These are phyloP conservation scores for Denticeps clupeoides DNA, from an alignment of 2,797 vertebrate species.

Conservation along the genomic window DNA sequence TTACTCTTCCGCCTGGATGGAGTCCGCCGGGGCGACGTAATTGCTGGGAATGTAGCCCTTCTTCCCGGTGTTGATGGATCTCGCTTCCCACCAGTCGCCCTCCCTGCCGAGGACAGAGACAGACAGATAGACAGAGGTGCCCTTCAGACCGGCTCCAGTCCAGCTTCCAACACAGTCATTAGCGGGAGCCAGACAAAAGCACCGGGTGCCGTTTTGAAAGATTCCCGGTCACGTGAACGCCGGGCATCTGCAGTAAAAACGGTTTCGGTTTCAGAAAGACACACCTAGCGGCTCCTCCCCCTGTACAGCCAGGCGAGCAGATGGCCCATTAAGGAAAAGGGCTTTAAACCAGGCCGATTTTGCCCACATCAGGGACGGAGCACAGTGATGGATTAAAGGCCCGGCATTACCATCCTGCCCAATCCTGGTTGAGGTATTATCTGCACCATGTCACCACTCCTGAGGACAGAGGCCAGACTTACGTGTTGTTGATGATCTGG, in stretches of 20 bases:
- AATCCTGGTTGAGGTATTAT: neutral
- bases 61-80: slow-evolving; percentile 90
- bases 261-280: no score
- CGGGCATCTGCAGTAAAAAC: no score
- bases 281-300: no score
- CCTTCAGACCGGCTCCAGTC: no score
- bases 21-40: slow-evolving; percentile 95
- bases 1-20: slow-evolving; percentile 98
- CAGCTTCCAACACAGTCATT: no score
- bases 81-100: slow-evolving; percentile 99
- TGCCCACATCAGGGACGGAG: slow-evolving; percentile 33
- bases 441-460: no score
- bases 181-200: no score
- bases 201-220: no score
- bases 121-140: neutral
- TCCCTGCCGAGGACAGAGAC: slow-evolving; percentile 61
- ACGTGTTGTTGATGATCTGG: slow-evolving; percentile 99
- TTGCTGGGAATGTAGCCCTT: slow-evolving; percentile 98
- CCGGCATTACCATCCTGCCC: neutral
- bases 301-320: slow-evolving; percentile 35
- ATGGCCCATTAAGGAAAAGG: slow-evolving; percentile 43
- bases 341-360: slow-evolving; percentile 49
- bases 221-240: no score
- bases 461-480: no score
- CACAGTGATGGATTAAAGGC: slow-evolving; percentile 41